Conservation (phyloP, 2,113 vertebrate species). For the Plectropomus leopardus region DNA sequence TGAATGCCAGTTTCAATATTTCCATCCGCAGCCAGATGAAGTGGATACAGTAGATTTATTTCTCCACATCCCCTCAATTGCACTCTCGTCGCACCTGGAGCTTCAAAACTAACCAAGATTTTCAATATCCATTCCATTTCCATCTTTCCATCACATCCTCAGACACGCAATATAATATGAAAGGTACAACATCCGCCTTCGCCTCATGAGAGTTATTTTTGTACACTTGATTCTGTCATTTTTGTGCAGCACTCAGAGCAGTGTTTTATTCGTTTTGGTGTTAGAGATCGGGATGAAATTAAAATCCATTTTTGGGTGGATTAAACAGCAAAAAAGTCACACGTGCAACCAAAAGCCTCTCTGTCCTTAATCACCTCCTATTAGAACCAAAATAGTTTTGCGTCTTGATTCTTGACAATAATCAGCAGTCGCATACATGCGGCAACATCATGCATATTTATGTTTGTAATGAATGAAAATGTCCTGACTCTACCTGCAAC, state of each 20-base stretch:
- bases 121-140: constrained; percentile 2
- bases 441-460: constrained; percentile 27
- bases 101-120: not conserved
- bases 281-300: constrained; percentile 8
- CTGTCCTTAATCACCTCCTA: constrained; percentile 27
- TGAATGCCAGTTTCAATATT: constrained; percentile 10
- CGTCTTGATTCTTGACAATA: constrained; percentile 7
- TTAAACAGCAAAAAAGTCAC: constrained; percentile 40
- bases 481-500: not conserved
- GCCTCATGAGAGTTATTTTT: not conserved
- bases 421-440: not conserved
- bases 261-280: constrained; percentile 18
- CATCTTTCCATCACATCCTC: constrained; percentile 27
- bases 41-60: constrained; percentile 15
- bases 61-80: constrained; percentile 11
- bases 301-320: constrained; percentile 48
- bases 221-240: not conserved
- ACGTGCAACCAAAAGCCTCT: constrained; percentile 20
- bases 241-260: not conserved
- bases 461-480: not conserved
- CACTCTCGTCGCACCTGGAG: not conserved
- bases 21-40: not conserved
- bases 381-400: constrained; percentile 9
- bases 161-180: not conserved
- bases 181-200: not conserved